Conservation (phyloP, 2,797 vertebrate species). For the Rhinella marina region DNA sequence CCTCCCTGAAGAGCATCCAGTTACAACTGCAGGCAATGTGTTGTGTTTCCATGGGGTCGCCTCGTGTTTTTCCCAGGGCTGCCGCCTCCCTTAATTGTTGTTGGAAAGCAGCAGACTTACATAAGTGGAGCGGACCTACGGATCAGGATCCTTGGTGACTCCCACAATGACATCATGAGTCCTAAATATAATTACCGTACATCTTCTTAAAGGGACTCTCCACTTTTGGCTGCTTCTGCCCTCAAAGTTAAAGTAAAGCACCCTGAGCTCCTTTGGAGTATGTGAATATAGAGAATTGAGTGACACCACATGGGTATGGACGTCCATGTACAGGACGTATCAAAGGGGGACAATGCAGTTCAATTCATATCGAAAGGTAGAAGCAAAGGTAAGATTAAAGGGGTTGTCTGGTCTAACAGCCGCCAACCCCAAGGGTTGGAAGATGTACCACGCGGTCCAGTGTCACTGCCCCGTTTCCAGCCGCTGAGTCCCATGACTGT, state of each 20-base stretch:
- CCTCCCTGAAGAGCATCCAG: neutral
- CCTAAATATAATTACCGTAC: neutral
- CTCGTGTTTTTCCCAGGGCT: neutral
- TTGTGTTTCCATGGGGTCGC: constrained; percentile 38
- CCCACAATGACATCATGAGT: too few relatives aligned
- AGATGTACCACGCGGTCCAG: too few relatives aligned
- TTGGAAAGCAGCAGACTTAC: constrained; percentile 45
- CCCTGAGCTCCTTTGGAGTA: neutral
- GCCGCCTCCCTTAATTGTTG: constrained; percentile 18
- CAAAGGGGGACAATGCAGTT: too few relatives aligned
- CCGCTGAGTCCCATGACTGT: too few relatives aligned
- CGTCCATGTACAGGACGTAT: neutral
- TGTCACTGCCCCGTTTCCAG: too few relatives aligned
- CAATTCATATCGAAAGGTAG: too few relatives aligned
- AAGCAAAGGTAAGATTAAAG: too few relatives aligned
- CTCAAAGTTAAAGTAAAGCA: neutral
- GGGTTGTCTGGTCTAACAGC: too few relatives aligned
- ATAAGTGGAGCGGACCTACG: neutral
- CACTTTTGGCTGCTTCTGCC: neutral
- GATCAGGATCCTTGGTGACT: neutral
- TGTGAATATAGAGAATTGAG: neutral
- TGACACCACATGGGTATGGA: neutral
- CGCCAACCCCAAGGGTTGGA: too few relatives aligned
- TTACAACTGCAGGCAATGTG: neutral
- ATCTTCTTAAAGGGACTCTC: neutral